Evolutionary conservation across 1,140 invertebrate genomes (phyloP).

Genomic region (Hypsibius dujardini): DNA sequence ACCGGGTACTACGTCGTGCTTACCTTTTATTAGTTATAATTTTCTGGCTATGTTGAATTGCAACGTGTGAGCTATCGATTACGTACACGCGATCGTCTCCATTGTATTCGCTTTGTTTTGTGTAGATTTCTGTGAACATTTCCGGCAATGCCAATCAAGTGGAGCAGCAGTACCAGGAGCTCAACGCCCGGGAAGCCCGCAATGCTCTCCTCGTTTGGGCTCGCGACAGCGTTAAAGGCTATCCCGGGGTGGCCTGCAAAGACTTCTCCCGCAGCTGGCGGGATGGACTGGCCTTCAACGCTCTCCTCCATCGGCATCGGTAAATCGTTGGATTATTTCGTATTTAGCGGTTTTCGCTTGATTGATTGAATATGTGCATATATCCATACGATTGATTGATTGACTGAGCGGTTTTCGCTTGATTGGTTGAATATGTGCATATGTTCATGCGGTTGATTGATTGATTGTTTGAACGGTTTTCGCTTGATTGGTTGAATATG

Average conservation of each 20-base stretch:
- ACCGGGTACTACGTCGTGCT: no score
- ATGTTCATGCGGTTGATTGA: no score
- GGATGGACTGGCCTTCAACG: conserved; percentile 94
- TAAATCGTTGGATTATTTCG: conserved; percentile 25
- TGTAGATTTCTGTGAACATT: conserved; percentile 91
- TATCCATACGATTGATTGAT: no score
- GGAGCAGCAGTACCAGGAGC: conserved; percentile 28
- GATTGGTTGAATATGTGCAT: no score
- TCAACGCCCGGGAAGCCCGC: conserved; percentile 75
- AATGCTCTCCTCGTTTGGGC: conserved; percentile 92
- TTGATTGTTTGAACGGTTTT: no score
- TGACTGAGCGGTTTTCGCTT: not conserved
- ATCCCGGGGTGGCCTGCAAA: conserved; percentile 78
- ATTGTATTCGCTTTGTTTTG: conserved; percentile 26
- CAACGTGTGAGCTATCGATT: no score
- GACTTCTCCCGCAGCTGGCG: conserved; percentile 95
- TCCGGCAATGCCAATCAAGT: conserved; percentile 51
- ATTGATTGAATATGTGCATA: not conserved
- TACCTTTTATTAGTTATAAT: no score
- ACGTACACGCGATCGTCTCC: no score
- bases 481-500: no score
- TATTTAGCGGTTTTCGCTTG: not conserved
- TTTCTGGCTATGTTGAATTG: no score
- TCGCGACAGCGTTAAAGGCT: conserved; percentile 76
- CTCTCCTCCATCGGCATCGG: conserved; percentile 88